Percentiles rank a stretch among this genome's conserved stretches.
These are phyloP conservation scores for Chelonoidis abingdonii DNA, from an alignment of 2,113 vertebrate species.

Conservation along the genomic window DNA sequence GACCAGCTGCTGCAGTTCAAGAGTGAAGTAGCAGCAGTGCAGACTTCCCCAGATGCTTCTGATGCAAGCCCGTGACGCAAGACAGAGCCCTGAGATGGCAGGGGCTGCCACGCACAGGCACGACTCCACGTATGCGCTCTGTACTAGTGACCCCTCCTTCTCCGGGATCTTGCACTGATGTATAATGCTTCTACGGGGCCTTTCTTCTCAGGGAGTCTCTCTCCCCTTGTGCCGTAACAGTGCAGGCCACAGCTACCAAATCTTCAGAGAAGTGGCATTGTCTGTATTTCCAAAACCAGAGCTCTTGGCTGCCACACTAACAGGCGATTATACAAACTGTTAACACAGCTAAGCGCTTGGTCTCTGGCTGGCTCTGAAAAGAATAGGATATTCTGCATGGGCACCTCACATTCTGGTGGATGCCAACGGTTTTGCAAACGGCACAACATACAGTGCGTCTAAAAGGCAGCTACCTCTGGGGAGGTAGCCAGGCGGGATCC, in stretches of 20 bases:
- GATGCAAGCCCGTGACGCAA: neutral
- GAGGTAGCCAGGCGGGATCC: neutral
- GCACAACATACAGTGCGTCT: neutral
- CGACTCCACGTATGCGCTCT: neutral
- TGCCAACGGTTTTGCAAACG: neutral
- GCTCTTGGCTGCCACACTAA: neutral
- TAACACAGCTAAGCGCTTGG: neutral
- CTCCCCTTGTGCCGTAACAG: neutral
- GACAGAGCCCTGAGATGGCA: neutral
- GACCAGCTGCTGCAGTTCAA: neutral
- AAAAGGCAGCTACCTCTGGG: neutral
- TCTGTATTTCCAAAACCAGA: accelerated
- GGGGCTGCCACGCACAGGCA: neutral
- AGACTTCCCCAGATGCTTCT: neutral
- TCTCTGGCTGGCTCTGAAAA: neutral
- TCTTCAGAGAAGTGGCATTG: neutral
- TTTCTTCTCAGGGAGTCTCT: neutral
- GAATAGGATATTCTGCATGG: neutral
- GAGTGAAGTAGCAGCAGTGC: neutral
- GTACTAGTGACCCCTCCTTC: no score
- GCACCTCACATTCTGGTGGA: accelerated
- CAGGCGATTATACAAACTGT: accelerated
- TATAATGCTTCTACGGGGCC: neutral
- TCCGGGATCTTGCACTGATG: neutral
- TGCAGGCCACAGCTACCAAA: neutral